Evolutionary conservation across 1,140 invertebrate genomes (phyloP), one percentile per base, ranked within the genome.

Genomic region (Caenorhabditis brenneri): DNA sequence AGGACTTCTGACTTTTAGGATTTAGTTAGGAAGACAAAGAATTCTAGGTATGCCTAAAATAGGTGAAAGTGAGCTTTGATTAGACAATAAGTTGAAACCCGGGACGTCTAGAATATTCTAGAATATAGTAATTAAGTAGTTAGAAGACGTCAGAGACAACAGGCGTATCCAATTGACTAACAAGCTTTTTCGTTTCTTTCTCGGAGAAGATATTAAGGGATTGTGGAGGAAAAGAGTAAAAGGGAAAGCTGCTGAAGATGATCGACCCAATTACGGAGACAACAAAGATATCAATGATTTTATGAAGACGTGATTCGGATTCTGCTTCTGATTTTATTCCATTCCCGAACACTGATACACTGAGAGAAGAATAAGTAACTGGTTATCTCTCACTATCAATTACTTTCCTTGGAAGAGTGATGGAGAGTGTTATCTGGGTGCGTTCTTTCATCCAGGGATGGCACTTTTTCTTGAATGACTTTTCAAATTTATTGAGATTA

Each of bases 161-260:
- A 36, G 33, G 65, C 65, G 33, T 74, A 74, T 74, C 65, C 65
- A 74, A 74, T 74, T 74, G 65, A 74, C 36, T 42, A 42, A 42
- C 36, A 39, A 42, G 36, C 65, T 74, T 74, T 36, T 58, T 58
- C 24, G 5, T 74, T 24, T 24, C 65, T 24, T 42, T 31, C 29
- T 42, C 65, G 65, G 65, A 36, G 42, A 42, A 74, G 58, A 65
- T 65, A 65, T 65, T 65, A 36, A 31, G 58, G 24, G n/a, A 15
- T 10, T n/a, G 33, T 36, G 15, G 36, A 24, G n/a, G 15, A 55
- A 55, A 15, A 55, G 39, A 42, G 5, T 42, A 42, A 55, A 55
- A 55, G 53, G 53, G 53, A 55, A 55, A 55, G 53, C 27, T 27
- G 24, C 22, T 55, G 53, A 55, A 55, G 53, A 55, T 55, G 53